phyloP scores from a whole-genome alignment of 2,888 invertebrate species.

The Dyspetes luteomarginatus region DNA sequence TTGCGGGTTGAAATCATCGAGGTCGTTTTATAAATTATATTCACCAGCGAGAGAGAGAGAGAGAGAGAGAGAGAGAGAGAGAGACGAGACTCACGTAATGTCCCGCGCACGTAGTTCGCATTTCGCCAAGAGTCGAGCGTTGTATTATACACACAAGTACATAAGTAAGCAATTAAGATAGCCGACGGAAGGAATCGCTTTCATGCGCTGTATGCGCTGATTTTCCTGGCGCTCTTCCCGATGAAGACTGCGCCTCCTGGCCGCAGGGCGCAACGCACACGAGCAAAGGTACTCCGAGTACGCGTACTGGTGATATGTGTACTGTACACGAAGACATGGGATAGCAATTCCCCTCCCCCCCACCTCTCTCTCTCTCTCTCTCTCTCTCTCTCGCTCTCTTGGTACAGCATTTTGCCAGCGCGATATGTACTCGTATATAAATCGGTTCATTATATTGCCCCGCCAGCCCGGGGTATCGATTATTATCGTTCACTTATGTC shows the following conservation, averaged over 20 bases:
- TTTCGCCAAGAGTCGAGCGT: constrained; percentile 66
- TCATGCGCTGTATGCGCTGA: constrained; percentile 47
- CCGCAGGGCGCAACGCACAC: constrained; percentile 27
- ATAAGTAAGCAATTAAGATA: constrained; percentile 73
- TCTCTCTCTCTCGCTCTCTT: constrained; percentile 5
- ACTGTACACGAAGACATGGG: constrained; percentile 43
- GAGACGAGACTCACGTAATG: constrained; percentile 29
- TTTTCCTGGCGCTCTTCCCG: constrained; percentile 49
- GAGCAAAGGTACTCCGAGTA: constrained; percentile 39
- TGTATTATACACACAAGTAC: constrained; percentile 65
- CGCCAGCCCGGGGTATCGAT: constrained; percentile 70
- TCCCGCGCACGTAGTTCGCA: constrained; percentile 62
- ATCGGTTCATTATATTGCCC: constrained; percentile 74
- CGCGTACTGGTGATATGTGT: constrained; percentile 52
- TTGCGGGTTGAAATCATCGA: no score
- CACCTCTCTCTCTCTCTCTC: background rate
- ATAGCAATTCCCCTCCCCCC: constrained; percentile 51
- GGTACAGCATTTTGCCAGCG: no score
- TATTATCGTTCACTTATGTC: constrained; percentile 73
- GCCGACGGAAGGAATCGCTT: constrained; percentile 60
- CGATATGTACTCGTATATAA: constrained; percentile 68
- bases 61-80: no score
- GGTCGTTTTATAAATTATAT: no score
- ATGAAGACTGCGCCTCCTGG: constrained; percentile 57
- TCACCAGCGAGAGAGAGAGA: no score